Evolutionary conservation across 1,140 invertebrate genomes (phyloP), one percentile per base, ranked within the genome.

Genomic region (Bactericera cockerelli): DNA sequence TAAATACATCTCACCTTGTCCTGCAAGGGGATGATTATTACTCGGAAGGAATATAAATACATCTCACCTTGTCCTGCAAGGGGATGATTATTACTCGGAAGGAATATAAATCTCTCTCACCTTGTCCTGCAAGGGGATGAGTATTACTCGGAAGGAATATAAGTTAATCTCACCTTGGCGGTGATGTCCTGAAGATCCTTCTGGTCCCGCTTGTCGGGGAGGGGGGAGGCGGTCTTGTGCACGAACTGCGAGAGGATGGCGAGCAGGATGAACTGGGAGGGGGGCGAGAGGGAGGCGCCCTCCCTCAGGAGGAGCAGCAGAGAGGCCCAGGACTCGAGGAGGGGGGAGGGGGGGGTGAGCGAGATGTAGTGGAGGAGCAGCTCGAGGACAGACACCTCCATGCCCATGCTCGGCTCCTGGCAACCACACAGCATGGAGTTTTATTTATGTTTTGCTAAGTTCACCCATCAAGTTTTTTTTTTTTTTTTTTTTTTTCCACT

Each of bases 221-320:
- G 75, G 3, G 79, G 74, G 13, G 60, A 33, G 19, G 49, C 56
- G 21, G 62, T 61, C 63, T 84, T 83, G 66, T 87, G 84, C 28
- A 93, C 87, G 72, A 90, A 89, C 71, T 93, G 88, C 71, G 88
- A 84, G 1, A 94, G 70, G 60, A 92, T 82, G 38, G 84, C 83
- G 8, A 93, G 70, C 19, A 91, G 71, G 1, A 92, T 72, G 67
- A 94, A 93, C 64, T 89, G 84, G 4, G 87, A 87, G 11, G 84
- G 80, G 10, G 89, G 84, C 54, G 77, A 76, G 3, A 90, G 67
- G 6, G 69, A 54, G 67, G 71, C 21, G 82, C 71, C 42, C 83
- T 94, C 90, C 65, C 81, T 81, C n/a, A 93, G 74, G 26, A 94
- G 75, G n/a, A 79, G 74, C 13, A 88, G 70, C 39, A 94, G 71